phyloP scores from a whole-genome alignment of 2,888 invertebrate genomes.

The Ligdia adustata region DNA sequence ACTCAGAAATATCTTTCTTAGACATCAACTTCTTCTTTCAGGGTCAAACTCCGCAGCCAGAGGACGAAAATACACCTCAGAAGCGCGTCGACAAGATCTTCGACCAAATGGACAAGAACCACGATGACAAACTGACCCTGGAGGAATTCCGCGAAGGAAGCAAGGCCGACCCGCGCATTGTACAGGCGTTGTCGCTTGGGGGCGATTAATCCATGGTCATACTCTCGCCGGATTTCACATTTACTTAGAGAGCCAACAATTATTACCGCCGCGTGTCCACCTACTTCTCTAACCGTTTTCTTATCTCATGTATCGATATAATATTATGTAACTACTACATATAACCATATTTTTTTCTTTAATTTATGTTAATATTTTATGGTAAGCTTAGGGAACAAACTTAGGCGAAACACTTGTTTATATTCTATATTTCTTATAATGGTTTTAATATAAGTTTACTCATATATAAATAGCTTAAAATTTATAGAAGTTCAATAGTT shows the following conservation, averaged over 20 bases:
- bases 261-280: slow-evolving; percentile 48
- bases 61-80: slow-evolving; percentile 96
- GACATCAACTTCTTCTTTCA: slow-evolving; percentile 76
- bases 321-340: too few relatives aligned
- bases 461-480: too few relatives aligned
- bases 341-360: too few relatives aligned
- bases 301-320: too few relatives aligned
- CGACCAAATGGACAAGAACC: slow-evolving; percentile 99
- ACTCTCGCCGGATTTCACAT: slow-evolving; percentile 80
- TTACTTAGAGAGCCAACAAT: slow-evolving; percentile 58
- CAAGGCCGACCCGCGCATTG: slow-evolving; percentile 99
- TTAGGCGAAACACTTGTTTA: too few relatives aligned
- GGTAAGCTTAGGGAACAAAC: too few relatives aligned
- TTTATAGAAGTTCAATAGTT: too few relatives aligned
- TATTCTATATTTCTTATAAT: too few relatives aligned
- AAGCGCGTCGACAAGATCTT: slow-evolving; percentile 99
- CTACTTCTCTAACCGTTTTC: background rate
- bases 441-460: too few relatives aligned
- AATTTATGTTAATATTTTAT: too few relatives aligned
- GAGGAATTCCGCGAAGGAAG: slow-evolving; percentile 99
- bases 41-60: slow-evolving; percentile 95
- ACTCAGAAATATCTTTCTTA: too few relatives aligned
- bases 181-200: slow-evolving; percentile 96
- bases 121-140: slow-evolving; percentile 97
- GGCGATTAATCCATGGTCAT: slow-evolving; percentile 86